phyloP scores from a whole-genome alignment of 30 jellyfish, hydroid and myxozoan species.

The Aurelia aurita region DNA sequence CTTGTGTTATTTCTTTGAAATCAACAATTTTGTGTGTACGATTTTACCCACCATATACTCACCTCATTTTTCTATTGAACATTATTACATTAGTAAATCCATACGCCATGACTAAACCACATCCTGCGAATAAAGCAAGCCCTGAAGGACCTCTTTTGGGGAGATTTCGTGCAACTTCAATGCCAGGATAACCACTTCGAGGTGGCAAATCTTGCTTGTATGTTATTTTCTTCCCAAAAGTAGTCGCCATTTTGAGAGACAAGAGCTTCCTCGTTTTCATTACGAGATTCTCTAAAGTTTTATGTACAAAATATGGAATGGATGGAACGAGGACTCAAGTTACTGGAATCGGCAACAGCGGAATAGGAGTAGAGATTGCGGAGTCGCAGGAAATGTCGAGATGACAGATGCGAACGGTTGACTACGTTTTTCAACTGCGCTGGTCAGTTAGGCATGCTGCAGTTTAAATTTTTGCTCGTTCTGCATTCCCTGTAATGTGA shows the following conservation, averaged over 20 bases:
- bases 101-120: slow-evolving; percentile 82
- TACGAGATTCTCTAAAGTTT: neutral
- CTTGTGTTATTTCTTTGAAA: too few species aligned
- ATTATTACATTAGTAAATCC: slow-evolving; percentile 78
- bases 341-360: too few species aligned
- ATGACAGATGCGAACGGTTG: too few species aligned
- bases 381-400: too few species aligned
- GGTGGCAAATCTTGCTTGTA: slow-evolving; percentile 99
- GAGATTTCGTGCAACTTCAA: slow-evolving; percentile 71
- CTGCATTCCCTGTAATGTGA: too few species aligned
- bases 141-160: slow-evolving; percentile 98
- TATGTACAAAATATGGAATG: too few species aligned
- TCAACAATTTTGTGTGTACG: too few species aligned
- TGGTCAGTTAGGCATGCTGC: too few species aligned
- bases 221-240: slow-evolving; percentile 72
- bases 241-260: slow-evolving; percentile 82
- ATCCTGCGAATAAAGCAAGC: slow-evolving; percentile 76
- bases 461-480: too few species aligned
- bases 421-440: too few species aligned
- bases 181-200: slow-evolving; percentile 92
- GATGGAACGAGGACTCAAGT: too few species aligned
- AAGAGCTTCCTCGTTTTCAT: neutral
- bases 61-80: slow-evolving; percentile 88
- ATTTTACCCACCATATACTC: neutral
- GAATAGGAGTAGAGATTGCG: too few species aligned